These are phyloP conservation scores for Catharus fuscescens DNA, from an alignment of 2,113 vertebrate genomes.

Conservation along the genomic window DNA sequence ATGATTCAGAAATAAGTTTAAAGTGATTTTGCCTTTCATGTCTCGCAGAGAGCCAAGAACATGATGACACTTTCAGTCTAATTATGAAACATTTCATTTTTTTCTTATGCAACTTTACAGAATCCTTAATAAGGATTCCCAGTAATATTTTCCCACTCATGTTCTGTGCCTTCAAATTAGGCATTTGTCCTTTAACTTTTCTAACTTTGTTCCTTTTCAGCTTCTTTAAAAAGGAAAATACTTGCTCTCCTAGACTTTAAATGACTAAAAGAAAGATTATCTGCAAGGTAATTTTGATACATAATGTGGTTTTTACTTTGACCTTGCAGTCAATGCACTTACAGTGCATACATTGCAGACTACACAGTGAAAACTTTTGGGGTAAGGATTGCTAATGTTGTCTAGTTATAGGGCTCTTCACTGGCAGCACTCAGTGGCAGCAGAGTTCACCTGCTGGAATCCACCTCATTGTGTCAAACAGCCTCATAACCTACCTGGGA, in stretches of 20 bases:
- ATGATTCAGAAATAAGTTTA: not conserved
- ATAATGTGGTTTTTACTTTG: not conserved
- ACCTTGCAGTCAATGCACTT: not conserved
- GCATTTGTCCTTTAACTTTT: slow-evolving; percentile 12
- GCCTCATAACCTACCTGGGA: not conserved
- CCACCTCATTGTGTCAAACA: not conserved
- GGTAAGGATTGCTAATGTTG: not conserved
- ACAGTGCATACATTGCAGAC: not conserved
- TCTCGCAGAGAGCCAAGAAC: not conserved
- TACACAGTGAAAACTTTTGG: not conserved
- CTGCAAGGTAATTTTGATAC: not conserved
- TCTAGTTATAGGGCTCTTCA: not conserved
- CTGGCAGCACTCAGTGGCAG: not conserved
- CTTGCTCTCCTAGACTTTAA: not conserved
- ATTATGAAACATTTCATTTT: not conserved
- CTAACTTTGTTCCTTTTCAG: not conserved
- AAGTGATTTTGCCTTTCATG: not conserved
- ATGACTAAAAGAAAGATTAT: not conserved
- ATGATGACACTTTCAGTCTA: not conserved
- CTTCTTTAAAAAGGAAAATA: not conserved
- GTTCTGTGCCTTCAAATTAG: not conserved
- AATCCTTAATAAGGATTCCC: not conserved
- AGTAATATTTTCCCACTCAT: not conserved
- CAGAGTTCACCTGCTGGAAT: not conserved
- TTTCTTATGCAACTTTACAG: not conserved